phyloP scores from a whole-genome alignment of 2,113 vertebrate species.

The Tympanuchus pallidicinctus region DNA sequence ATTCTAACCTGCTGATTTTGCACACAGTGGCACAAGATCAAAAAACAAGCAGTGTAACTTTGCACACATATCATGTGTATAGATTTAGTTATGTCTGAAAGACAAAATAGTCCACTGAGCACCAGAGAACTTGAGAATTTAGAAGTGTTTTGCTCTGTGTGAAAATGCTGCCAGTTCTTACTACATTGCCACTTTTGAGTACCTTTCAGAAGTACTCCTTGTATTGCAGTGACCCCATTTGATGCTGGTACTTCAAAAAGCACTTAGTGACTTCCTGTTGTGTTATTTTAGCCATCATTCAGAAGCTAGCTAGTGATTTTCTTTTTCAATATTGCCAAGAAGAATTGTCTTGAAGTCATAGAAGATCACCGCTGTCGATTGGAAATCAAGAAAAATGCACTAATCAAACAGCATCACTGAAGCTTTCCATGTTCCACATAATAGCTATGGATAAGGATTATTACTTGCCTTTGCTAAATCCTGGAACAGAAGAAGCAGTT shows the following conservation, averaged over 20 bases:
- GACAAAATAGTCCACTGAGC: neutral
- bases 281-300: neutral
- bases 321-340: neutral
- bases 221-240: neutral
- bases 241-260: conserved; percentile 49
- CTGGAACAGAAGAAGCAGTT: neutral
- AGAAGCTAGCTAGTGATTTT: neutral
- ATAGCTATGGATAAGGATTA: rapidly evolving
- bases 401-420: neutral
- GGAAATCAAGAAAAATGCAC: neutral
- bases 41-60: neutral
- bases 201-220: neutral
- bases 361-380: neutral
- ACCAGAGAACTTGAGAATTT: neutral
- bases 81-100: conserved; percentile 18
- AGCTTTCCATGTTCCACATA: neutral
- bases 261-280: conserved; percentile 25
- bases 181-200: neutral
- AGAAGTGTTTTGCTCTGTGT: neutral
- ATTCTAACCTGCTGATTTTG: conserved; percentile 32
- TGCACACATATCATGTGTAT: neutral
- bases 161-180: neutral
- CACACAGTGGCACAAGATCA: neutral
- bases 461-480: neutral
- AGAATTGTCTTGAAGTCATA: neutral